These are phyloP conservation scores for Callospermophilus lateralis DNA, from an alignment of 2,113 vertebrate species.

Conservation along the genomic window DNA sequence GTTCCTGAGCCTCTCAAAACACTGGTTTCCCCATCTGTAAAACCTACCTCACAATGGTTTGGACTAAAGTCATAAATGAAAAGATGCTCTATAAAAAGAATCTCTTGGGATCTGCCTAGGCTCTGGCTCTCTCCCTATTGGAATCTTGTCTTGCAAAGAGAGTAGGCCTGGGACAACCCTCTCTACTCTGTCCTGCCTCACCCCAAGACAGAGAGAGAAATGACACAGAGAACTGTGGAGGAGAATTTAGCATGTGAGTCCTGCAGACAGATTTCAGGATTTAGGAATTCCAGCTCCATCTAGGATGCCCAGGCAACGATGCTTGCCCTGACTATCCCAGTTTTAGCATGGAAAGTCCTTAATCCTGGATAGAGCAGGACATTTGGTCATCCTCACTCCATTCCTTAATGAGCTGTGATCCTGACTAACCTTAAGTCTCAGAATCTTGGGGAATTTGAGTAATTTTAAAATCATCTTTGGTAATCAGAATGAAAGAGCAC, in stretches of 20 bases:
- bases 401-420: neutral
- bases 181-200: too few species aligned
- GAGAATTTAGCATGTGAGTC: accelerated
- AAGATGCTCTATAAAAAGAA: neutral
- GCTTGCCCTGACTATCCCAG: neutral
- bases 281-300: neutral
- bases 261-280: neutral
- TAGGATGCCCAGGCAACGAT: neutral
- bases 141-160: neutral
- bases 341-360: neutral
- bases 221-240: neutral
- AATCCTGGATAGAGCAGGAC: neutral
- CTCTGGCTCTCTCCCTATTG: neutral
- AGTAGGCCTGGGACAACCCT: neutral
- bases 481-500: neutral
- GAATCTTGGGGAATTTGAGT: neutral
- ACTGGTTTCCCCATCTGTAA: neutral
- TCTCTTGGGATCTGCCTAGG: neutral
- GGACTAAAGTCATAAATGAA: neutral
- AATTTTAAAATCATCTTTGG: neutral
- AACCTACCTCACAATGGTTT: neutral
- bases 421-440: neutral
- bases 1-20: neutral
- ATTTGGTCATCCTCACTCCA: neutral
- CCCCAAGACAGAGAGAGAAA: neutral